phyloP scores from a whole-genome alignment of 37 sponge, comb jelly and placozoan genomes.

The Petrosia ficiformis region DNA sequence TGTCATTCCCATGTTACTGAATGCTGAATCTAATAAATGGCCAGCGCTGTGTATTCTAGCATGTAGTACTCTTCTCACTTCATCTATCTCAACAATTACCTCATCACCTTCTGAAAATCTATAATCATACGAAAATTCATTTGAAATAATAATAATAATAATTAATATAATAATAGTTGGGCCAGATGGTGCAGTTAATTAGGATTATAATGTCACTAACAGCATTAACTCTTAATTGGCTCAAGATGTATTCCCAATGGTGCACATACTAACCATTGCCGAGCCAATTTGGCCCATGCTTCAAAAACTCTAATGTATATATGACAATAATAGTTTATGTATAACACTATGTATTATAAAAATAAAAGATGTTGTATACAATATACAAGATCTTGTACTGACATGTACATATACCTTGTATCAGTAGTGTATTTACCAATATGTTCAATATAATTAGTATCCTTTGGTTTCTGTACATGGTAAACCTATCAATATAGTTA shows the following conservation, averaged over 20 bases:
- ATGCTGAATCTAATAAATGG: conserved; percentile 68
- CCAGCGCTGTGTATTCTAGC: conserved; percentile 78
- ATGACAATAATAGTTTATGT: background rate
- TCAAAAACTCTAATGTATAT: background rate
- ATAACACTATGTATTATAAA: background rate
- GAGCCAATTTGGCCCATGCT: no score
- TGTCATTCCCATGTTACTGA: conserved; percentile 31
- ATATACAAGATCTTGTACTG: background rate
- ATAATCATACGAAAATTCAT: background rate
- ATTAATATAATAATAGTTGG: background rate
- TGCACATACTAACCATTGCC: no score
- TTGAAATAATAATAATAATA: background rate
- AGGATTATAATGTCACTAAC: no score
- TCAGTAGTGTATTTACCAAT: conserved; percentile 36
- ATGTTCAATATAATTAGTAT: conserved; percentile 48
- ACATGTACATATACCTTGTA: conserved; percentile 5
- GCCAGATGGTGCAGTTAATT: no score
- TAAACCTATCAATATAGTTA: conserved; percentile 19
- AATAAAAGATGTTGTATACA: background rate
- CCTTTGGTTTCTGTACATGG: conserved; percentile 64
- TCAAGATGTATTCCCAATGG: no score
- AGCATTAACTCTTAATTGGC: no score
- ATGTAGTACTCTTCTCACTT: conserved; percentile 24
- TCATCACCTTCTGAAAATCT: conserved; percentile 52
- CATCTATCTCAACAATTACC: conserved; percentile 40